phyloP scores from a whole-genome alignment of 1,140 invertebrate species.

The Antheraea pernyi region DNA sequence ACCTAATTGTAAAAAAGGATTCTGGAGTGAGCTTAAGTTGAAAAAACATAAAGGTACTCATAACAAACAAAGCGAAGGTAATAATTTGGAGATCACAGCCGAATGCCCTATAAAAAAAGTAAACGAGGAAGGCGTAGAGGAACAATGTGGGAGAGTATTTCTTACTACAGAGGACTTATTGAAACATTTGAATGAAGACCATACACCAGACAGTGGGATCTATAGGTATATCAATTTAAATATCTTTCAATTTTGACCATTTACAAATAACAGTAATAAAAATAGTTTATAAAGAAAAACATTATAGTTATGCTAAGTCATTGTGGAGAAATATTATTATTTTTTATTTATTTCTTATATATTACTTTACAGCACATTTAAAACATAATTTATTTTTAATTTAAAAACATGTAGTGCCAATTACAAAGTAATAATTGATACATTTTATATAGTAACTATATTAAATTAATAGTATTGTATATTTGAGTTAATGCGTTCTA shows the following conservation, averaged over 20 bases:
- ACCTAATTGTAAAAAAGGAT: constrained; percentile 67
- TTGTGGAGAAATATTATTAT: no score
- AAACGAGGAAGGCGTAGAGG: constrained; percentile 33
- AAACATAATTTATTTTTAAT: no score
- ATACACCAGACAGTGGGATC: constrained; percentile 57
- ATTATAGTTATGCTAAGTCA: background rate
- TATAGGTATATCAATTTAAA: constrained; percentile 39
- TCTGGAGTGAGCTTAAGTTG: constrained; percentile 62
- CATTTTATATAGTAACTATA: no score
- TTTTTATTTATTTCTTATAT: no score
- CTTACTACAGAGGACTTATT: constrained; percentile 41
- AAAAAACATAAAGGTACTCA: constrained; percentile 62
- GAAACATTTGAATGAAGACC: constrained; percentile 64
- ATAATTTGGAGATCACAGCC: constrained; percentile 31
- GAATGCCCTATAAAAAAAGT: constrained; percentile 58
- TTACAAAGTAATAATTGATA: no score
- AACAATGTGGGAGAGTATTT: constrained; percentile 51
- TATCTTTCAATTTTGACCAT: no score
- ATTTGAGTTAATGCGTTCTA: no score
- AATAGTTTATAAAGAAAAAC: background rate
- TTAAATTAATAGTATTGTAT: no score
- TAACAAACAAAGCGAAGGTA: constrained; percentile 37
- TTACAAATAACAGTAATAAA: no score
- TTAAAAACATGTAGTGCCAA: no score
- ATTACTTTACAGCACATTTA: no score